phyloP scores from a whole-genome alignment of 2,113 vertebrate genomes.

The Erpornis zantholeuca region DNA sequence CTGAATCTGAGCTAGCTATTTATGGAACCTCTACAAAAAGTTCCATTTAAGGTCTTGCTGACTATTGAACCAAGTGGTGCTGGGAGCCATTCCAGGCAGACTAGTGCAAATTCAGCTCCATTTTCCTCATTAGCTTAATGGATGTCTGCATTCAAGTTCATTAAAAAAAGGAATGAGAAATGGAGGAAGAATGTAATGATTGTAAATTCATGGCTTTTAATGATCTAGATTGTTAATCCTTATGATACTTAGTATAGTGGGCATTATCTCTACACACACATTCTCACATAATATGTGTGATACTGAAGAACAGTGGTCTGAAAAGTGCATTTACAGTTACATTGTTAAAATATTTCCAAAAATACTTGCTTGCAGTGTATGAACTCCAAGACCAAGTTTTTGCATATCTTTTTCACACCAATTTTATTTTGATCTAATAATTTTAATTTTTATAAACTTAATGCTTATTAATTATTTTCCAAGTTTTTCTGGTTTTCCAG shows the following conservation, averaged over 20 bases:
- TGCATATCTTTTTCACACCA: neutral
- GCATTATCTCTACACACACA: neutral
- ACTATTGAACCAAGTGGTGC: neutral
- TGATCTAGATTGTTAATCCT: neutral
- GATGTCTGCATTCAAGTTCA: neutral
- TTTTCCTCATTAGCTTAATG: neutral
- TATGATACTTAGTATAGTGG: neutral
- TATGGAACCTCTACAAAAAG: neutral
- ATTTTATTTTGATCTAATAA: neutral
- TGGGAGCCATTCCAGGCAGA: neutral
- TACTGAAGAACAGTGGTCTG: neutral
- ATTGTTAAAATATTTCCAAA: neutral
- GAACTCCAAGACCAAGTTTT: neutral
- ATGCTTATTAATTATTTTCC: neutral
- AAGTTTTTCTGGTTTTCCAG: neutral
- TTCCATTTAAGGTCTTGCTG: neutral
- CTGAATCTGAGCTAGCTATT: neutral
- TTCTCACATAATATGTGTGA: neutral
- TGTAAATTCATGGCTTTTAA: neutral
- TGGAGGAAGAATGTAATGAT: neutral
- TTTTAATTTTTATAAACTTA: neutral
- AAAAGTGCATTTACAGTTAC: neutral
- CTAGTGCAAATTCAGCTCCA: neutral
- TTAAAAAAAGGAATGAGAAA: neutral
- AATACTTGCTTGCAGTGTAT: neutral